Evolutionary conservation across 2,888 invertebrate genomes (phyloP).

Genomic region (Caenorhabditis drosophilae): DNA sequence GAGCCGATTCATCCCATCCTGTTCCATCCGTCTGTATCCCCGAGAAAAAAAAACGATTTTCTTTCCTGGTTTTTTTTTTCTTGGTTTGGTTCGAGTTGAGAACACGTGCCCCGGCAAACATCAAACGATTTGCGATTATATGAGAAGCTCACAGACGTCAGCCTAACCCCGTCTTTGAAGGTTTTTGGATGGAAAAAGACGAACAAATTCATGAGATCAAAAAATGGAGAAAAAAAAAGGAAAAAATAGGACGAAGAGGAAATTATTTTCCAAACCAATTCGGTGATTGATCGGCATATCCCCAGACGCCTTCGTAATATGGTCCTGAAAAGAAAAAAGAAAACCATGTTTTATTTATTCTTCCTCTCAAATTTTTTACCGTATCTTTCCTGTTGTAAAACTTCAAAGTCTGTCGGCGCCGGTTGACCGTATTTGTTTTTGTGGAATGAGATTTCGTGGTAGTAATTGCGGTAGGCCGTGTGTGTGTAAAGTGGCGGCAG

Average conservation of each 20-base stretch:
- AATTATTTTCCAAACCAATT: slow-evolving; percentile 56
- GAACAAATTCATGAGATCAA: neutral
- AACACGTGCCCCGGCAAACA: too few species aligned
- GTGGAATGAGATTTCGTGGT: slow-evolving; percentile 62
- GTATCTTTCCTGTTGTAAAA: slow-evolving; percentile 58
- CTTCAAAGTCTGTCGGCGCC: slow-evolving; percentile 53
- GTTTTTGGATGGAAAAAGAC: too few species aligned
- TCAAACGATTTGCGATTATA: too few species aligned
- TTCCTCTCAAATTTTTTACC: slow-evolving; percentile 29
- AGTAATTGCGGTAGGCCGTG: slow-evolving; percentile 59
- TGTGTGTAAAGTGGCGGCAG: slow-evolving; percentile 58
- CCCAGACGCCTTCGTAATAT: slow-evolving; percentile 63
- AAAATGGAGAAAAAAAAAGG: slow-evolving; percentile 7
- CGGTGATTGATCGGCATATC: slow-evolving; percentile 57
- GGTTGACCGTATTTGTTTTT: slow-evolving; percentile 58
- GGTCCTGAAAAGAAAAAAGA: slow-evolving; percentile 49
- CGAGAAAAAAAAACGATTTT: slow-evolving; percentile 2
- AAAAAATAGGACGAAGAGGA: slow-evolving; percentile 5
- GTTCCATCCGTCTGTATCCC: too few species aligned
- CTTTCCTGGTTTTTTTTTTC: neutral
- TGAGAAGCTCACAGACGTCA: too few species aligned
- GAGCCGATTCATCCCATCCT: too few species aligned
- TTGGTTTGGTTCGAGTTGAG: too few species aligned
- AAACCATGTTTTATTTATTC: neutral
- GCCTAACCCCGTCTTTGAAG: too few species aligned